Percentiles rank a stretch among this genome's conserved stretches.
These are phyloP conservation scores for Siphamia tubifer DNA, from an alignment of 2,113 vertebrate genomes.

Conservation along the genomic window DNA sequence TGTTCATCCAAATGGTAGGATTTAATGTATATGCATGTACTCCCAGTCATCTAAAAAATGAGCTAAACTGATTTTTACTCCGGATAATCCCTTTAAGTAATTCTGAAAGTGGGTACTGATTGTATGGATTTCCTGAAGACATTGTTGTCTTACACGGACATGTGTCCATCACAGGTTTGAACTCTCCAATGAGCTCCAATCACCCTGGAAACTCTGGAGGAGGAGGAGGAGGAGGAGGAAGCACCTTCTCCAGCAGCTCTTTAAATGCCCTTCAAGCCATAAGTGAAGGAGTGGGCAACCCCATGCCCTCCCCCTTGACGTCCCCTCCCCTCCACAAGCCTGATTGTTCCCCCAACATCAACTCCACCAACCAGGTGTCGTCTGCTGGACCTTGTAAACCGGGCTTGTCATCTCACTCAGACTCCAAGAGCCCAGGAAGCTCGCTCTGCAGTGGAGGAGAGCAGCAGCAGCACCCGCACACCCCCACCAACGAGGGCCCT, in stretches of 20 bases:
- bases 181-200: conserved; percentile 90
- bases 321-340: conserved; percentile 88
- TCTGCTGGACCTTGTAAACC: conserved; percentile 72
- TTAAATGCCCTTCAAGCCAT: conserved; percentile 97
- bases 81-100: too few relatives aligned
- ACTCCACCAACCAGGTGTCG: conserved; percentile 68
- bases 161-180: conserved; percentile 81
- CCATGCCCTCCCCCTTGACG: conserved; percentile 88
- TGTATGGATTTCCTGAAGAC: neutral
- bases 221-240: conserved; percentile 74
- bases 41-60: too few relatives aligned
- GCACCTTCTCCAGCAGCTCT: conserved; percentile 94
- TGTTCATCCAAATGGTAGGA: too few relatives aligned
- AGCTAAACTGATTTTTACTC: too few relatives aligned
- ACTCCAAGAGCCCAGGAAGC: conserved; percentile 88
- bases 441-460: conserved; percentile 76
- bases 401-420: conserved; percentile 79
- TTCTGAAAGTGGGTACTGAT: too few relatives aligned
- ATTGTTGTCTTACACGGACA: neutral
- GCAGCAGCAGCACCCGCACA: conserved; percentile 59
- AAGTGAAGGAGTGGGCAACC: conserved; percentile 95
- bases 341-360: conserved; percentile 89
- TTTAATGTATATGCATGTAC: too few relatives aligned
- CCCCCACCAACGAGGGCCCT: conserved; percentile 84
- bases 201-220: conserved; percentile 77